Conservation (phyloP, 2,888 invertebrate genomes). For the Polylopha cassiicola region DNA sequence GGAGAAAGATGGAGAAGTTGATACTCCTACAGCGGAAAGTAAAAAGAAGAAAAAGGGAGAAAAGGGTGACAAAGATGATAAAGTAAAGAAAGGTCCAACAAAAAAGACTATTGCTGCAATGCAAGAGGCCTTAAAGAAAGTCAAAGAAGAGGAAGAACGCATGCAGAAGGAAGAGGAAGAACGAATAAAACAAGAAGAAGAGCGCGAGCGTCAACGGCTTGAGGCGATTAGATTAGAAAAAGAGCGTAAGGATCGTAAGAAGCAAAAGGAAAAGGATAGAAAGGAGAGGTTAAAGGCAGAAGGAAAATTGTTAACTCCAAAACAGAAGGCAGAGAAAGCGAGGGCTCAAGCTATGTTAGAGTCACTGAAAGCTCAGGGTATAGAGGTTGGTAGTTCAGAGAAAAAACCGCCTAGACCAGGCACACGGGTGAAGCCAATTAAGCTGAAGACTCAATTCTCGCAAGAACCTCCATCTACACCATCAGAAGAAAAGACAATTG, state of each 20-base stretch:
- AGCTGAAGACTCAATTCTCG: conserved; percentile 80
- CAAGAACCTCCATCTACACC: conserved; percentile 72
- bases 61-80: conserved; percentile 68
- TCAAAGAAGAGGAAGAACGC: conserved; percentile 93
- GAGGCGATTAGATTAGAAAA: conserved; percentile 89
- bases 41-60: conserved; percentile 64
- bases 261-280: conserved; percentile 93
- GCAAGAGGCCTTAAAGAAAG: conserved; percentile 93
- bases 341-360: conserved; percentile 93
- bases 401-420: conserved; percentile 80
- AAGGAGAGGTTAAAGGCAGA: conserved; percentile 97
- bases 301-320: conserved; percentile 94
- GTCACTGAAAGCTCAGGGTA: conserved; percentile 91
- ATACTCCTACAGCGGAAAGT: conserved; percentile 51
- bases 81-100: conserved; percentile 84
- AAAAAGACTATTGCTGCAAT: conserved; percentile 93
- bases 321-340: conserved; percentile 94
- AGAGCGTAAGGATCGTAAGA: conserved; percentile 91
- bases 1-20: conserved; percentile 48
- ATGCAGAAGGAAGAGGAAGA: conserved; percentile 87
- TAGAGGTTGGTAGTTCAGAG: conserved; percentile 86
- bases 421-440: conserved; percentile 84
- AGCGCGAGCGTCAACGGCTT: conserved; percentile 82
- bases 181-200: conserved; percentile 83
- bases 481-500: conserved; percentile 64